A percentile compares a stretch with the other conserved stretches of the same genome.
These are phyloP conservation scores for Patella ulyssiponensis DNA, from an alignment of 2,888 invertebrate species.

Conservation along the genomic window DNA sequence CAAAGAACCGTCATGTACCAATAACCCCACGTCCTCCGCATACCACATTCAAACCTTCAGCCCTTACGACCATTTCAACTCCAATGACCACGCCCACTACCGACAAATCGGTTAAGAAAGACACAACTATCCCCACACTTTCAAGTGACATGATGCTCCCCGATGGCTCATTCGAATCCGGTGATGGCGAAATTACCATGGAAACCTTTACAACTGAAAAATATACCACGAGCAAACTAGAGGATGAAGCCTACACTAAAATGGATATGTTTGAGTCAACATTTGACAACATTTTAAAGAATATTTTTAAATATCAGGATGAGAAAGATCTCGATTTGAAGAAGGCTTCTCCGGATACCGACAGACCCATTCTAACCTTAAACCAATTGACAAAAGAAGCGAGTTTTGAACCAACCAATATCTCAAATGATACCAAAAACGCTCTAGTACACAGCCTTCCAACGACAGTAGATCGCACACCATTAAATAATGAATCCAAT, in stretches of 20 bases:
- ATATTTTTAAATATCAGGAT: neutral
- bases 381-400: neutral
- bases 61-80: neutral
- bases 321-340: neutral
- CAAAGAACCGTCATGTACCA: neutral
- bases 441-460: neutral
- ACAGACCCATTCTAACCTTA: too few relatives aligned
- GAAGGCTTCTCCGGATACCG: neutral
- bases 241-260: neutral
- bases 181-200: neutral
- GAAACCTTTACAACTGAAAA: neutral
- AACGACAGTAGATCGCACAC: neutral
- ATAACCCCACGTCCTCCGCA: neutral
- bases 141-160: neutral
- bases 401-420: neutral
- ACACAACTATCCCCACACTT: neutral
- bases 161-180: neutral
- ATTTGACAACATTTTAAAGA: neutral
- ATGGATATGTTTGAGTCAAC: neutral
- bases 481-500: neutral
- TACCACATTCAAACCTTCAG: neutral
- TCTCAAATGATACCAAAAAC: neutral
- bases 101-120: neutral
- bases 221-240: neutral
- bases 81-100: neutral